Evolutionary conservation across 2,888 invertebrate genomes (phyloP).

Genomic region (Drosophila algonquin): DNA sequence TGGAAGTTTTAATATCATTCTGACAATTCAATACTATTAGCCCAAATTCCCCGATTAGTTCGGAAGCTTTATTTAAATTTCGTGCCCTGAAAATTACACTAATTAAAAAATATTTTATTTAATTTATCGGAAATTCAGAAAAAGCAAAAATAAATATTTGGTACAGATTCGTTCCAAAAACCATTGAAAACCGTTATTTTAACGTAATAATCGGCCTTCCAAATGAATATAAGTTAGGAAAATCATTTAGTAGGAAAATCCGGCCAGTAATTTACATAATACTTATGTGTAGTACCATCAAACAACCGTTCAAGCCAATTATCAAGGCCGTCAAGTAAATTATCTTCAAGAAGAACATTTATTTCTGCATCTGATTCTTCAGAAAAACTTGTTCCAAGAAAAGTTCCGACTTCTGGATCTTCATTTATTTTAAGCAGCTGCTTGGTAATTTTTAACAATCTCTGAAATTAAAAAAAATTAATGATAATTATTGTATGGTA

Average conservation of each 20-base stretch:
- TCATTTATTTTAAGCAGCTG: conserved; percentile 85
- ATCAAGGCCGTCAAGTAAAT: conserved; percentile 94
- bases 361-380: conserved; percentile 86
- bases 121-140: too few species aligned
- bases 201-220: background rate
- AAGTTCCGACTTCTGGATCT: conserved; percentile 92
- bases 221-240: background rate
- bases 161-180: too few species aligned
- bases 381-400: conserved; percentile 91
- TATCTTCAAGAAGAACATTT: conserved; percentile 88
- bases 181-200: background rate
- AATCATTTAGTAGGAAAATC: conserved; percentile 93
- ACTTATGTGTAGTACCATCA: conserved; percentile 97
- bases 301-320: conserved; percentile 98
- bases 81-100: too few species aligned
- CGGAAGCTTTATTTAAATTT: too few species aligned
- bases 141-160: too few species aligned
- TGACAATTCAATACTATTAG: too few species aligned
- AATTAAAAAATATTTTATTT: too few species aligned
- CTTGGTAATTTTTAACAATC: conserved; percentile 89
- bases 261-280: conserved; percentile 99
- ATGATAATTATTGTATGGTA: too few species aligned
- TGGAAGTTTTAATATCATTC: too few species aligned
- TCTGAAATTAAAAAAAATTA: conserved; percentile 82
- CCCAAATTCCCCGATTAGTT: too few species aligned